Percentiles rank a stretch among this genome's conserved stretches.
phyloP scores from a whole-genome alignment of 2,888 invertebrate species.

The Cryptus armator region DNA sequence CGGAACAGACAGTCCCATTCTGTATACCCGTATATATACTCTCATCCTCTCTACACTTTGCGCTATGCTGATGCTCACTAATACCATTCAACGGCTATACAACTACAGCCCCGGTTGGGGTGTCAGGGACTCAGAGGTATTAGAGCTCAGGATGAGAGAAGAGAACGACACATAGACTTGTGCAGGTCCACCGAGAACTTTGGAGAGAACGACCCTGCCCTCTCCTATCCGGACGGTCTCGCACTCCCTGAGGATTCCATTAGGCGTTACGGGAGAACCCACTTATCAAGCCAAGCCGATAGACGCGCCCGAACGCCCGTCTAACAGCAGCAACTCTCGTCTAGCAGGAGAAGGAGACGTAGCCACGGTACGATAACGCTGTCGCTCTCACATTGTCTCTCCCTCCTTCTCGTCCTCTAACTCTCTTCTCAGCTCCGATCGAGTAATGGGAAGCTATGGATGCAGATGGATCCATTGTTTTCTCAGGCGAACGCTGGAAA shows the following conservation, averaged over 20 bases:
- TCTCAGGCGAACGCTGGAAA: slow-evolving; percentile 66
- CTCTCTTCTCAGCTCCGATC: slow-evolving; percentile 68
- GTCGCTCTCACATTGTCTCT: slow-evolving; percentile 5
- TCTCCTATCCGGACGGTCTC: slow-evolving; percentile 41
- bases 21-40: slow-evolving; percentile 8
- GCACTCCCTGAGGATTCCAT: slow-evolving; percentile 67
- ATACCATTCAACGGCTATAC: slow-evolving; percentile 8
- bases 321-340: slow-evolving; percentile 46
- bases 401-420: slow-evolving; percentile 65
- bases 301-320: slow-evolving; percentile 72
- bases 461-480: slow-evolving; percentile 80
- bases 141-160: slow-evolving; percentile 45
- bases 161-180: slow-evolving; percentile 48
- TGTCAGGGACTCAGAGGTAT: slow-evolving; percentile 30
- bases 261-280: slow-evolving; percentile 70
- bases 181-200: slow-evolving; percentile 63
- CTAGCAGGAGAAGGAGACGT: slow-evolving; percentile 35
- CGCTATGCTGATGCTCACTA: slow-evolving; percentile 40
- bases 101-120: slow-evolving; percentile 2
- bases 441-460: slow-evolving; percentile 76
- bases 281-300: slow-evolving; percentile 78
- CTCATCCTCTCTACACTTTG: slow-evolving; percentile 39
- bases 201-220: slow-evolving; percentile 49
- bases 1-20: slow-evolving; percentile 24
- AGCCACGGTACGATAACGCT: slow-evolving; percentile 38